phyloP scores from a whole-genome alignment of 2,888 invertebrate species.

The Volucella inanis region DNA sequence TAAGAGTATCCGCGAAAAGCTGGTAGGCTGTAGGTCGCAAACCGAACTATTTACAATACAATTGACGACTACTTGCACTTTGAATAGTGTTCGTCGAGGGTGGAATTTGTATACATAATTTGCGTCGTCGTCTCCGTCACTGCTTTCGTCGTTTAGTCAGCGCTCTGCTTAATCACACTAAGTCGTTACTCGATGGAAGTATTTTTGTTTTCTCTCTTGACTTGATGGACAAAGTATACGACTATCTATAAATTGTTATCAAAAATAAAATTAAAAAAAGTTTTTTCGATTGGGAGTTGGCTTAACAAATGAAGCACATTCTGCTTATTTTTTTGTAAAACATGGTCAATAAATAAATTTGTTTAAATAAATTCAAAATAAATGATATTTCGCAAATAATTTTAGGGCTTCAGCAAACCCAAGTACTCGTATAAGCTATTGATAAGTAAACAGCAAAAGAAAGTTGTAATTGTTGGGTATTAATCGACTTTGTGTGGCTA shows the following conservation, averaged over 20 bases:
- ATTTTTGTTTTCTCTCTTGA: conserved; percentile 52
- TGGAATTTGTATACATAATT: conserved; percentile 54
- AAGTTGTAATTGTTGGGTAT: too few species aligned
- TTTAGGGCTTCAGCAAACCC: too few species aligned
- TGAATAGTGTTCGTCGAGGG: conserved; percentile 61
- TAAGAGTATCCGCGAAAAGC: not conserved
- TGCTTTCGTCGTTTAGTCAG: too few species aligned
- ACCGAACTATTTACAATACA: conserved; percentile 38
- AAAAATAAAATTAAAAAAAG: conserved; percentile 63
- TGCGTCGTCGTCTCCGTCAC: too few species aligned
- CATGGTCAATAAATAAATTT: too few species aligned
- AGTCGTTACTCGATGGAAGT: conserved; percentile 11
- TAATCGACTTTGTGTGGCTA: too few species aligned
- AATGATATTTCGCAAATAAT: too few species aligned
- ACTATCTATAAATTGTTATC: conserved; percentile 38
- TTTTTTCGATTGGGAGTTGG: conserved; percentile 30
- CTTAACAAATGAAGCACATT: conserved; percentile 44
- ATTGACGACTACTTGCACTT: conserved; percentile 61
- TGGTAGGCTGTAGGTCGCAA: conserved; percentile 10
- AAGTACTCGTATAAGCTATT: too few species aligned
- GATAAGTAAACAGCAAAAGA: too few species aligned
- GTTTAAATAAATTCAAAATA: too few species aligned
- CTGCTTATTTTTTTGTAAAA: not conserved
- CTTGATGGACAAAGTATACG: conserved; percentile 17
- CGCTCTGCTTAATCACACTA: conserved; percentile 6